Conservation (phyloP, 2,888 invertebrate species). For the Cyaniris semiargus region DNA sequence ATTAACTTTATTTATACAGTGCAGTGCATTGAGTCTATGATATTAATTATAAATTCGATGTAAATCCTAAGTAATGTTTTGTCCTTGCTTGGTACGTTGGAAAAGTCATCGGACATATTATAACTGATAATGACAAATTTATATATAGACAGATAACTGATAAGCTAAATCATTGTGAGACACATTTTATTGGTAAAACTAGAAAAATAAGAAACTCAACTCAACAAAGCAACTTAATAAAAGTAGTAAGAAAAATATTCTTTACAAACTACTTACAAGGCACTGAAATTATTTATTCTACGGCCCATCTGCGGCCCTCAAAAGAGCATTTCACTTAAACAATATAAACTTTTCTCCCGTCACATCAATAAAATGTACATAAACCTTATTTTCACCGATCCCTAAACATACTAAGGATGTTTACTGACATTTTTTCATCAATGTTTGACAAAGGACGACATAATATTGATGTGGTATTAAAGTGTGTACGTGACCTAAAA, state of each 20-base stretch:
- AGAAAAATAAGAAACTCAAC: too few relatives aligned
- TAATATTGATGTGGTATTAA: constrained; percentile 22
- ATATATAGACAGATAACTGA: too few relatives aligned
- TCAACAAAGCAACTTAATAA: too few relatives aligned
- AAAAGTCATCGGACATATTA: too few relatives aligned
- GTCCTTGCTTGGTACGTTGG: too few relatives aligned
- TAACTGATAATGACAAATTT: too few relatives aligned
- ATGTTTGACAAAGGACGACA: constrained; percentile 24
- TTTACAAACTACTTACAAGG: background rate
- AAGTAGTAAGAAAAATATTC: background rate
- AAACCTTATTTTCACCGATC: background rate
- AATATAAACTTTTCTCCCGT: background rate
- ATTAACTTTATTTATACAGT: too few relatives aligned
- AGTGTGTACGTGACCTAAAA: constrained; percentile 26
- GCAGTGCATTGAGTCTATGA: too few relatives aligned
- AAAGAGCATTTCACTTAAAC: constrained; percentile 6
- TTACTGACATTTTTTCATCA: constrained; percentile 8
- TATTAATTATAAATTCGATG: too few relatives aligned
- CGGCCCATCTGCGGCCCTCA: background rate
- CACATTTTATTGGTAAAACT: too few relatives aligned
- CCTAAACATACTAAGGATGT: background rate
- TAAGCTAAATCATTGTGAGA: too few relatives aligned
- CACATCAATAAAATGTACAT: constrained; percentile 3
- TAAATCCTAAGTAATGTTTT: too few relatives aligned
- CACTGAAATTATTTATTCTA: background rate